Conservation (phyloP, 2,797 vertebrate species). For the Fistularia commersonii region DNA sequence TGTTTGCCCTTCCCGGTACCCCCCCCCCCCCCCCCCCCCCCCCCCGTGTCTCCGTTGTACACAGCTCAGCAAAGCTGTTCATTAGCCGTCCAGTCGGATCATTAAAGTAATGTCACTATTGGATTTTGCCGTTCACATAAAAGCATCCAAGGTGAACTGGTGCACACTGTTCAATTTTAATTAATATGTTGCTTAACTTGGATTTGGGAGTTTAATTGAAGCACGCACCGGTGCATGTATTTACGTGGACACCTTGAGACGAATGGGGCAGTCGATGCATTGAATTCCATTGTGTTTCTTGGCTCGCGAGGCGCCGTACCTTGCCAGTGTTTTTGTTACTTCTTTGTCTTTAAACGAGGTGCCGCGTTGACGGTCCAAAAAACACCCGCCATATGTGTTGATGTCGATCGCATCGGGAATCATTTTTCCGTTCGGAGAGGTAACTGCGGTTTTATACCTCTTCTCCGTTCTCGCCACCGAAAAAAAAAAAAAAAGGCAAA, state of each 20-base stretch:
- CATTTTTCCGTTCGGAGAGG: no score
- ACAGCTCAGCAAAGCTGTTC: constrained; percentile 63
- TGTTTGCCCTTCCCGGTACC: no score
- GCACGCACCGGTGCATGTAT: constrained; percentile 57
- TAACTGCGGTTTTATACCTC: no score
- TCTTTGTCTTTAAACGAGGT: constrained; percentile 2
- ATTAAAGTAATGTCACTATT: constrained; percentile 65
- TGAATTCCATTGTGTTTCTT: constrained; percentile 68
- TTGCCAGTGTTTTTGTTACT: constrained; percentile 44
- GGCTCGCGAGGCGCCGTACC: constrained; percentile 30
- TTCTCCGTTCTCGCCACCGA: no score
- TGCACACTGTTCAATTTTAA: constrained; percentile 66
- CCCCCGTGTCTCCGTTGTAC: constrained; percentile 29
- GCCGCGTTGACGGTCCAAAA: no score
- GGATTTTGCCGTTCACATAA: constrained; percentile 52
- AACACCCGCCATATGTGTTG: no score
- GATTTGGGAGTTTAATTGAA: constrained; percentile 59
- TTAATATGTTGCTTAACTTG: constrained; percentile 68
- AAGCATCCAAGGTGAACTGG: constrained; percentile 65
- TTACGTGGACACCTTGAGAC: constrained; percentile 67
- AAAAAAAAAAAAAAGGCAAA: no score
- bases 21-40: constrained; percentile 8
- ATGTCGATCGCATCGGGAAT: no score
- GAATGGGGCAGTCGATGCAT: constrained; percentile 69
- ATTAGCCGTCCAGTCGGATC: constrained; percentile 61